Conservation (phyloP, 2,113 vertebrate species). For the Tragelaphus imberbis region DNA sequence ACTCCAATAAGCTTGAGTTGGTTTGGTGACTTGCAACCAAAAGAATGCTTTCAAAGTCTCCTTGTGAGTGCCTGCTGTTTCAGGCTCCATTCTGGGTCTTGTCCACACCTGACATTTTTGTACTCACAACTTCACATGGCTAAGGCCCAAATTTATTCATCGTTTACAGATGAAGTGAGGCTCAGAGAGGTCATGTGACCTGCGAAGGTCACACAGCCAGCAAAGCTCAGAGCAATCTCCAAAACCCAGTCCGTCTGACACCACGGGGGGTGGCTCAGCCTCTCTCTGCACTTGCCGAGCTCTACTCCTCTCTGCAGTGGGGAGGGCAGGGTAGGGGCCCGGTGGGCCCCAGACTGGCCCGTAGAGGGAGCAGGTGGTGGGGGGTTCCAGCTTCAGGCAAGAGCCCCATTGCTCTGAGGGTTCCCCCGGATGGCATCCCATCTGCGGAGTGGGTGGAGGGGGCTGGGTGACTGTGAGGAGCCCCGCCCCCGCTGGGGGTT, state of each 20-base stretch:
- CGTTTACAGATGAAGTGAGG: not conserved
- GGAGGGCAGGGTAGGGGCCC: not conserved
- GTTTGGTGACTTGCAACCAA: not conserved
- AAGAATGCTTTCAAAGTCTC: not conserved
- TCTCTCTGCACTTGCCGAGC: not conserved
- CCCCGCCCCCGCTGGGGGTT: not conserved
- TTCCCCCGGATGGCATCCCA: not conserved
- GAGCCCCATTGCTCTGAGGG: not conserved
- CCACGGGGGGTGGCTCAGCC: not conserved
- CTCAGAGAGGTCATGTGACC: not conserved
- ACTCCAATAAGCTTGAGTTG: not conserved
- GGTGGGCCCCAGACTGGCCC: too few species aligned
- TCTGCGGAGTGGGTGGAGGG: not conserved
- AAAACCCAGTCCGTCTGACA: fast-evolving
- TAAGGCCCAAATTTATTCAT: not conserved
- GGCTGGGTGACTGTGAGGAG: not conserved
- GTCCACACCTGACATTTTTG: fast-evolving
- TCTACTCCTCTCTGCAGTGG: not conserved
- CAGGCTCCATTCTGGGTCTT: not conserved
- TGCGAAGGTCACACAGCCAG: not conserved
- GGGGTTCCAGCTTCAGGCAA: not conserved
- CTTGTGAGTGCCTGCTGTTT: fast-evolving
- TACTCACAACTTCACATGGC: not conserved
- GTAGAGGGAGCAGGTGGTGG: fast-evolving
- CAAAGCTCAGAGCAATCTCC: not conserved